Conservation (phyloP, 2,113 vertebrate genomes). For the Sisor rabdophorus region DNA sequence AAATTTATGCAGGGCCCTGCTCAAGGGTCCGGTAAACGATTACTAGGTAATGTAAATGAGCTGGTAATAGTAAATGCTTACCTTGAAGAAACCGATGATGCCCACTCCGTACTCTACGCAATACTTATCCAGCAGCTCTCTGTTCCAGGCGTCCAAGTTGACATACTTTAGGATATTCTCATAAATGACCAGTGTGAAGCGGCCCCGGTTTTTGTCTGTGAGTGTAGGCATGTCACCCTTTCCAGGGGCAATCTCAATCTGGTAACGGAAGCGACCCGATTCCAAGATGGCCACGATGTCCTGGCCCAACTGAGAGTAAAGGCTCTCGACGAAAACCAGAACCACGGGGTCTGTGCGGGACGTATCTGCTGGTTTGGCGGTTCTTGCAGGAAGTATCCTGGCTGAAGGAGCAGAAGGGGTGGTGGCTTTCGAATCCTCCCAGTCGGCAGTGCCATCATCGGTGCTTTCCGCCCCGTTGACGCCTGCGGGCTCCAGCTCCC, state of each 20-base stretch:
- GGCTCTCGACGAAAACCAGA: slow-evolving; percentile 85
- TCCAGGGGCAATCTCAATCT: slow-evolving; percentile 81
- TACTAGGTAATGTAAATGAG: too few relatives aligned
- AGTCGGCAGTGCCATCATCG: slow-evolving; percentile 68
- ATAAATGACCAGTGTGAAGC: slow-evolving; percentile 81
- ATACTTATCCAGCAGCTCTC: slow-evolving; percentile 86
- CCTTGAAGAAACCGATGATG: slow-evolving; percentile 88
- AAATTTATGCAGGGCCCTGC: too few relatives aligned
- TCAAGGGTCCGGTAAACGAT: too few relatives aligned
- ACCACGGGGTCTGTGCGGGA: slow-evolving; percentile 83
- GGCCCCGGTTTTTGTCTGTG: slow-evolving; percentile 81
- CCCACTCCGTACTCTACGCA: slow-evolving; percentile 85
- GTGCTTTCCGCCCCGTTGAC: slow-evolving; percentile 64
- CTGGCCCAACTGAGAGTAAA: slow-evolving; percentile 85
- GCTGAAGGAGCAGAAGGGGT: slow-evolving; percentile 68
- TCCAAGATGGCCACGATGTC: slow-evolving; percentile 88
- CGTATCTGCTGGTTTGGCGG: slow-evolving; percentile 66
- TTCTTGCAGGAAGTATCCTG: slow-evolving; percentile 72
- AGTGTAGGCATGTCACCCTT: slow-evolving; percentile 88
- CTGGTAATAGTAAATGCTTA: slow-evolving; percentile 40
- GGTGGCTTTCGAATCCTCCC: slow-evolving; percentile 71
- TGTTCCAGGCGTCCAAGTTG: slow-evolving; percentile 85
- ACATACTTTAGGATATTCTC: slow-evolving; percentile 89
- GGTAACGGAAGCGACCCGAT: slow-evolving; percentile 84
- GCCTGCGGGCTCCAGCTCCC: slow-evolving; percentile 85